Conservation (phyloP, 2,797 vertebrate species). For the Rachycentron canadum region DNA sequence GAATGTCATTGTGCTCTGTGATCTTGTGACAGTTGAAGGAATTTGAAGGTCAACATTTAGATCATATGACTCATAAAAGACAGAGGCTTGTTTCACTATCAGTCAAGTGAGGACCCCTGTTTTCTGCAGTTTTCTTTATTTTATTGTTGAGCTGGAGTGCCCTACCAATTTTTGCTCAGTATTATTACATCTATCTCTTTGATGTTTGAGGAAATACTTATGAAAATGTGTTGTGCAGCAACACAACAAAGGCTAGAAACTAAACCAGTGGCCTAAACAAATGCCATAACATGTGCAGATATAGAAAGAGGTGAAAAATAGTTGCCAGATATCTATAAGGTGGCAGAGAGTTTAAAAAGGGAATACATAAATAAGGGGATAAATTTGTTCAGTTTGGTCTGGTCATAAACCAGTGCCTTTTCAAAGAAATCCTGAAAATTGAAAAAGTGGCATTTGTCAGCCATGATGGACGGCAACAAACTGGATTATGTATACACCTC, state of each 20-base stretch:
- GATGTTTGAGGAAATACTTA: constrained; percentile 1
- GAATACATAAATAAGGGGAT: constrained; percentile 15
- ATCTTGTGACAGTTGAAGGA: constrained; percentile 46
- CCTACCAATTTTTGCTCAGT: neutral
- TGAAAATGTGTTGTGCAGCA: neutral
- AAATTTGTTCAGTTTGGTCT: constrained; percentile 6
- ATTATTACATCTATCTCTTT: constrained; percentile 1
- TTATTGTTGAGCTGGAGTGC: neutral
- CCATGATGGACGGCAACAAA: constrained; percentile 17
- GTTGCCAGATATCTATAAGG: neutral
- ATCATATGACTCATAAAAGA: constrained; percentile 55
- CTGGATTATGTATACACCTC: constrained; percentile 6
- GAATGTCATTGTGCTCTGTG: constrained; percentile 27
- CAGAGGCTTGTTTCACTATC: constrained; percentile 38
- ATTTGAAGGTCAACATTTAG: constrained; percentile 26
- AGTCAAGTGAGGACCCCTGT: constrained; percentile 29
- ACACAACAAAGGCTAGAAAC: neutral
- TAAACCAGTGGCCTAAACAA: constrained; percentile 4
- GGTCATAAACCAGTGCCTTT: neutral
- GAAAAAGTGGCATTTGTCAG: neutral
- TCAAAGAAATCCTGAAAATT: neutral
- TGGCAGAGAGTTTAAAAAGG: neutral
- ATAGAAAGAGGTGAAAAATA: neutral
- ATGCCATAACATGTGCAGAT: neutral
- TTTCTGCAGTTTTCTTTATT: neutral